A percentile compares a stretch with the other conserved stretches of the same genome.
Conservation (phyloP, 2,888 invertebrate species). For the Pammene fasciana region DNA sequence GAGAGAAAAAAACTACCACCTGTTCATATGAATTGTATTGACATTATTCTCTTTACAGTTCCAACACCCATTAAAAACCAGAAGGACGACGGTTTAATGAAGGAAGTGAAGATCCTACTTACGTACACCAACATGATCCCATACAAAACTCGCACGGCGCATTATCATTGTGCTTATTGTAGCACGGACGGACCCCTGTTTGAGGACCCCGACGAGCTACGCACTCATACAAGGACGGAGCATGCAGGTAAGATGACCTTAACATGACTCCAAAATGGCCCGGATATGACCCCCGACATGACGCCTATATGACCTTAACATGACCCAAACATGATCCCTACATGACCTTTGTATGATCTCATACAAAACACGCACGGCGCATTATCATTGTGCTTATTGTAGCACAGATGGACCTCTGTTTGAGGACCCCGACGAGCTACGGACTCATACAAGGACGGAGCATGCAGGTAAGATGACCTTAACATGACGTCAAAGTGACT, state of each 20-base stretch:
- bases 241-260: conserved; percentile 47
- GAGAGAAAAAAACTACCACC: too few species aligned
- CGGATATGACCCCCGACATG: too few species aligned
- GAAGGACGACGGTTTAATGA: conserved; percentile 47
- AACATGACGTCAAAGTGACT: too few species aligned
- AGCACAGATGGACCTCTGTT: conserved; percentile 49
- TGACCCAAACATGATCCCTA: too few species aligned
- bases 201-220: conserved; percentile 55
- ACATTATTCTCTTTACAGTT: conserved; percentile 2
- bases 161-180: conserved; percentile 64
- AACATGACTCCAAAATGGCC: not conserved
- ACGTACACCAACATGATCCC: conserved; percentile 65
- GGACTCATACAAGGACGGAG: conserved; percentile 53
- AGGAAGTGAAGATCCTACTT: conserved; percentile 60
- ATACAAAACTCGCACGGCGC: conserved; percentile 55
- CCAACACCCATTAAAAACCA: conserved; percentile 32
- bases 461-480: conserved; percentile 47
- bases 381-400: conserved; percentile 64
- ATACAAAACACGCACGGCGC: conserved; percentile 49
- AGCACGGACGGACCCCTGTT: conserved; percentile 49
- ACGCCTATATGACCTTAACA: too few species aligned
- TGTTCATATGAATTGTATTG: not conserved
- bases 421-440: conserved; percentile 55
- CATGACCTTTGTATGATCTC: conserved; percentile 55
- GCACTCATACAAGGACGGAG: conserved; percentile 53